These are phyloP conservation scores for Drosophila mimetica DNA, from an alignment of 2,888 invertebrate genomes.

Conservation along the genomic window DNA sequence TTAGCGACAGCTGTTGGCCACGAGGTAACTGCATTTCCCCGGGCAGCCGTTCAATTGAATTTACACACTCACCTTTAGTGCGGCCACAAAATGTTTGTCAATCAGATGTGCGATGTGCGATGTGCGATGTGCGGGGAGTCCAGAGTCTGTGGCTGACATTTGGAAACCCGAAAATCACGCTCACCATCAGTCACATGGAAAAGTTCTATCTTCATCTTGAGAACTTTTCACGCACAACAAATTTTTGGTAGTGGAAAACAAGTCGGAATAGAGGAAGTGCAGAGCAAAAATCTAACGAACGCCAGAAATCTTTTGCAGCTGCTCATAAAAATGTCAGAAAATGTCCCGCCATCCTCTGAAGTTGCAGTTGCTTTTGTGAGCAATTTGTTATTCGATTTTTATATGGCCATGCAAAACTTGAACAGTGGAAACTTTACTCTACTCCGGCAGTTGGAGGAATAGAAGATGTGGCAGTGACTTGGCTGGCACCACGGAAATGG, in stretches of 20 bases:
- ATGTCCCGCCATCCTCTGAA: constrained; percentile 1
- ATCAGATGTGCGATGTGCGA: neutral
- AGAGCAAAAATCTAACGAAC: constrained; percentile 34
- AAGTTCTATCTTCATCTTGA: constrained; percentile 47
- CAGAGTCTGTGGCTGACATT: constrained; percentile 3
- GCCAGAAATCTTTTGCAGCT: constrained; percentile 66
- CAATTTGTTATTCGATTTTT: constrained; percentile 69
- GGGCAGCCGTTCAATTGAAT: constrained; percentile 21
- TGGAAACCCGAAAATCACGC: constrained; percentile 8
- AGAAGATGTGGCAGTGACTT: constrained; percentile 22
- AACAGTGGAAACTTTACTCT: constrained; percentile 26
- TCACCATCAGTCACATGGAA: constrained; percentile 33
- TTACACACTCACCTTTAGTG: constrained; percentile 14
- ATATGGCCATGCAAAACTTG: constrained; percentile 68
- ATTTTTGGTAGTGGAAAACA: constrained; percentile 63
- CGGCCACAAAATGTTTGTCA: constrained; percentile 14
- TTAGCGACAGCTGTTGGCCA: constrained; percentile 63
- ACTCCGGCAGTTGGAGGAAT: constrained; percentile 5
- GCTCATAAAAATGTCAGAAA: constrained; percentile 70
- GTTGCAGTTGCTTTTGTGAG: constrained; percentile 55
- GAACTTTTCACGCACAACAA: constrained; percentile 71
- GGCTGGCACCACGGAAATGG: constrained; percentile 74
- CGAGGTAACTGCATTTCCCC: constrained; percentile 1
- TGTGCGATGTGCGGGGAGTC: too few species aligned
- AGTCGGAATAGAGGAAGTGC: constrained; percentile 36